Percentiles rank a stretch among this genome's conserved stretches.
Evolutionary conservation across 2,113 vertebrate species (phyloP).

Genomic region (Onychostoma macrolepis): DNA sequence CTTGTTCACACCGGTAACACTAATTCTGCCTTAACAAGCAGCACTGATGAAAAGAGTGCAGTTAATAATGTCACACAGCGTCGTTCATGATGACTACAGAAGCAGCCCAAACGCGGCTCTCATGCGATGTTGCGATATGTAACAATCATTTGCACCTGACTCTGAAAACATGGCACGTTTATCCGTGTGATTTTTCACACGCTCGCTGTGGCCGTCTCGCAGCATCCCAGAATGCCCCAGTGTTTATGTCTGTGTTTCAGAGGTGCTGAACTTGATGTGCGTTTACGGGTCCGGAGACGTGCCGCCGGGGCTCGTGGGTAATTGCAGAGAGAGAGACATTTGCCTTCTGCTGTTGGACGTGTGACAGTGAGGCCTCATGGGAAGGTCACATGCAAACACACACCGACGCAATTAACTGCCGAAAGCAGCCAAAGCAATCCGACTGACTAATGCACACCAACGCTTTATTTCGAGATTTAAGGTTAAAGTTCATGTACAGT

Average conservation of each 20-base stretch:
- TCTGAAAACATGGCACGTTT: conserved; percentile 13
- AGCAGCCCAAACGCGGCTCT: neutral
- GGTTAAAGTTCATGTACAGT: neutral
- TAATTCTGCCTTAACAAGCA: neutral
- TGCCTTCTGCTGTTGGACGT: conserved; percentile 34
- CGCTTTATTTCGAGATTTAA: no score
- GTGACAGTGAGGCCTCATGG: conserved; percentile 28
- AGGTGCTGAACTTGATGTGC: conserved; percentile 3
- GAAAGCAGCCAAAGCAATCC: neutral
- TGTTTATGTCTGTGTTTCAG: neutral
- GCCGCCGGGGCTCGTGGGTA: conserved; percentile 4
- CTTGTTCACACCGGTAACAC: neutral
- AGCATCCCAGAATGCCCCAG: neutral
- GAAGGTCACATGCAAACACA: conserved; percentile 17
- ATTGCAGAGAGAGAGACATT: conserved; percentile 33
- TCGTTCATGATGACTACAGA: neutral
- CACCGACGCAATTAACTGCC: neutral
- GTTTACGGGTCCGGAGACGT: neutral
- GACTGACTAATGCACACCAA: neutral
- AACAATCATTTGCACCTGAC: conserved; percentile 23
- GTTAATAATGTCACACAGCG: no score
- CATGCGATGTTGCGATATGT: neutral
- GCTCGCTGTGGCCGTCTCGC: neutral
- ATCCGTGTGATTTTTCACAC: neutral
- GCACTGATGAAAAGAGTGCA: neutral